Base-by-base conservation (phyloP, 1,140 invertebrate species). In the Heliothis virescens region DNA sequence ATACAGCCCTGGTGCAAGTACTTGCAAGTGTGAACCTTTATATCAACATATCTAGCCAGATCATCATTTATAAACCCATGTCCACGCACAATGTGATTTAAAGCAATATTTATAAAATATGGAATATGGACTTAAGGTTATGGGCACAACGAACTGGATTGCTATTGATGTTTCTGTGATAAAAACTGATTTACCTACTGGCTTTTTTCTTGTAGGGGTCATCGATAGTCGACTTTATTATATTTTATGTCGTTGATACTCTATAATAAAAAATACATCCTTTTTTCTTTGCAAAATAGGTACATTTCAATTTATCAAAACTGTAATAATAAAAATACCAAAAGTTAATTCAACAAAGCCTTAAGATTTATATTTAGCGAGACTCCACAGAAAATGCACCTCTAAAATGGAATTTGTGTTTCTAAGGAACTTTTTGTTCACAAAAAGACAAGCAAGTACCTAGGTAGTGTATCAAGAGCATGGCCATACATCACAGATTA, bases 11-110 rank as follows among this genome's bases (percentile, higher is more conserved):
- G 79, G 82, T 80, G 69, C 83, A 87, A 86, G 87, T 85, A 83
- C 86, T 82, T 80, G 73, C 83, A 89, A 87, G 87, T 86, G 85
- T 87, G 84, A 89, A 91, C 85, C 77, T 84, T 81, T 82, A 86
- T 88, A 89, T 87, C 85, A 89, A 89, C 87, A 86, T 76, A 60
- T 73, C 74, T 48, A 34, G 74, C 50, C 72, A 29, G 85, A 84
- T 83, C 83, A 83, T 87, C 83, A 83, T 87, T 87, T 85, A 87
- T 89, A 84, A 85, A 80, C 81, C 82, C 79, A 69, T 83, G 81
- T 83, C 82, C 77, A 79, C 78, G 72, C 79, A 57, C 77, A 57
- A 15, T 15, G 34, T 67, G 82, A 85, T 85, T 83, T 85, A 85
- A 79, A 74, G 55, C 79, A 52, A 75, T 78, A 73, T 75, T 53